Conservation (phyloP, 2,888 invertebrate species). For the Agriopis leucophaearia region DNA sequence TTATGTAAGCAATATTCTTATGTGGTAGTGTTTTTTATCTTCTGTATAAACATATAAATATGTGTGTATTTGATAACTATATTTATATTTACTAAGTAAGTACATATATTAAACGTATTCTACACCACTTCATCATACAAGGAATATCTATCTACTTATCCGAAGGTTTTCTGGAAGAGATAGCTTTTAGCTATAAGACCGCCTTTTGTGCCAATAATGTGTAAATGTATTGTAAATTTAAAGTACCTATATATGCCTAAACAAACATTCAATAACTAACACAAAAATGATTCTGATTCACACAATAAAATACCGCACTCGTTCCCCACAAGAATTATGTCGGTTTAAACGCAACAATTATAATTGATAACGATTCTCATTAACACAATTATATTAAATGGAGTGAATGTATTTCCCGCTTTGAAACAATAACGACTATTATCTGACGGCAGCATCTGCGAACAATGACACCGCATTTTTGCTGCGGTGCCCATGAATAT, state of each 20-base stretch:
- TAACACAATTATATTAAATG: slow-evolving; percentile 83
- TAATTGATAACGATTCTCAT: slow-evolving; percentile 82
- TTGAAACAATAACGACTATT: slow-evolving; percentile 82
- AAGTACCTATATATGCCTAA: neutral
- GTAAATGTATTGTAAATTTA: too few relatives aligned
- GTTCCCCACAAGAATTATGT: slow-evolving; percentile 33
- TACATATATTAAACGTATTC: too few relatives aligned
- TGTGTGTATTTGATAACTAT: too few relatives aligned
- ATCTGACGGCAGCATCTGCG: slow-evolving; percentile 71
- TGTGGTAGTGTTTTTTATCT: too few relatives aligned
- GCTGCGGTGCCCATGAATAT: slow-evolving; percentile 57
- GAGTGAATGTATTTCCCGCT: slow-evolving; percentile 83
- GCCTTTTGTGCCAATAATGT: too few relatives aligned
- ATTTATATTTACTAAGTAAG: too few relatives aligned
- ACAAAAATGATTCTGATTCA: slow-evolving; percentile 11
- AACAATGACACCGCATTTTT: slow-evolving; percentile 79
- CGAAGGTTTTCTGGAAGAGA: too few relatives aligned
- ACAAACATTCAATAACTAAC: slow-evolving; percentile 5
- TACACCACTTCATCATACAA: too few relatives aligned
- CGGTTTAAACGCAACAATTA: slow-evolving; percentile 65
- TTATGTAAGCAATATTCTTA: neutral
- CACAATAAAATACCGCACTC: slow-evolving; percentile 23
- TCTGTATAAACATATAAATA: too few relatives aligned
- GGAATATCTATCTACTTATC: too few relatives aligned
- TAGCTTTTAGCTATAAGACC: too few relatives aligned